Evolutionary conservation across 1,140 invertebrate species (phyloP), one percentile per base, ranked within the genome.

Genomic region (Holotrichia oblita): DNA sequence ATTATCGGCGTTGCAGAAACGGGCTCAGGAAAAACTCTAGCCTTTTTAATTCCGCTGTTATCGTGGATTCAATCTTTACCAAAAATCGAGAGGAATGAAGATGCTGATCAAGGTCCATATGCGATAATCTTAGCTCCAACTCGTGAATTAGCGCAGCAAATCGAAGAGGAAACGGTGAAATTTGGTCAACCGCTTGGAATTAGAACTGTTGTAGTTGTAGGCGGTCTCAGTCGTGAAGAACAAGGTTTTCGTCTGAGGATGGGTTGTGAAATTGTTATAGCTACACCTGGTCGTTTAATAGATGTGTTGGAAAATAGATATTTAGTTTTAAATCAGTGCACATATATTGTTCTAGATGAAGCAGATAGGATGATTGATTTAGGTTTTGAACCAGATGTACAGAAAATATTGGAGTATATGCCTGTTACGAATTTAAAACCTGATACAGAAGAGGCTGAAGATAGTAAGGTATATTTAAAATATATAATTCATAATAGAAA

Each of bases 201-300:
- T 72, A 91, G 97, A 77, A 99, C 98, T 40, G 98, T 99, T 0
- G 97, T 99, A 7, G 96, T 99, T 48, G 99, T 99, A 80, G 99
- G 99, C 87, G 98, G 98, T 88, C 78, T 99, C 0, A 99, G 97
- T 0, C 90, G 98, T 82, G 99, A 99, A 89, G 99, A 99, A 81
- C 99, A 99, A 91, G 98, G 98, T 79, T 99, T 99, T 85, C 93
- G 97, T 83, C 88, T 99, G 17, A 89, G 98, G 83, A 92, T 99
- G 88, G 99, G 99, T 64, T 99, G 98, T 88, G 98, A 99, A 91
- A 99, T 99, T 86, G 98, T 99, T n/a, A 99, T 99, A 86, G 99
- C 98, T 27, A 99, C 99, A 0, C 99, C 99, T 72, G 99, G 99
- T 90, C 95, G 99, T 93, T 90, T 99, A 8, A 98, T 99, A 82